These are phyloP conservation scores for Tapirus indicus DNA, from an alignment of 2,797 vertebrate genomes.

Conservation along the genomic window DNA sequence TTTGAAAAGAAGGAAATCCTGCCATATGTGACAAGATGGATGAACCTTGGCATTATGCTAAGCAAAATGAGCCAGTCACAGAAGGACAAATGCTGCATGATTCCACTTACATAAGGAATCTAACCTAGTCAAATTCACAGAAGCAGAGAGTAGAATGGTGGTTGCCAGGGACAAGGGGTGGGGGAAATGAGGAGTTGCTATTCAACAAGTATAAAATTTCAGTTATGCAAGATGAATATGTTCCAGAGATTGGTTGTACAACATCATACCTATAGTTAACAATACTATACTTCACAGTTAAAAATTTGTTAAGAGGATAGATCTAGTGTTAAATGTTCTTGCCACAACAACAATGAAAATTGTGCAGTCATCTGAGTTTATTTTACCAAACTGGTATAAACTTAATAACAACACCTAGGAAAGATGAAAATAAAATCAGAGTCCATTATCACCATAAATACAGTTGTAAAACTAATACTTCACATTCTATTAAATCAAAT, in stretches of 20 bases:
- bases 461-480: neutral
- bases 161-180: neutral
- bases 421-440: constrained; percentile 5
- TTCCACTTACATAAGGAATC: neutral
- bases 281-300: neutral
- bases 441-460: neutral
- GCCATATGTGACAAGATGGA: neutral
- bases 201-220: neutral
- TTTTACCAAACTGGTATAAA: neutral
- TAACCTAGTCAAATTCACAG: neutral
- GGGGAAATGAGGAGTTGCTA: neutral
- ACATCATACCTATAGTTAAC: neutral
- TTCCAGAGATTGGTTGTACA: neutral
- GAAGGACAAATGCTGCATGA: neutral
- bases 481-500: neutral
- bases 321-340: neutral
- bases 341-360: neutral
- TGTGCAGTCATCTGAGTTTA: neutral
- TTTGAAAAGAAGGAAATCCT: neutral
- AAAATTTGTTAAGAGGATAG: neutral
- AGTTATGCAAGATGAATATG: neutral
- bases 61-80: neutral
- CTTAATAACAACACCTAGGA: neutral
- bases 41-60: neutral
- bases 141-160: neutral